Percentiles rank a stretch among this genome's conserved stretches.
Conservation (phyloP, 1,140 invertebrate genomes). For the Cherax quadricarinatus region DNA sequence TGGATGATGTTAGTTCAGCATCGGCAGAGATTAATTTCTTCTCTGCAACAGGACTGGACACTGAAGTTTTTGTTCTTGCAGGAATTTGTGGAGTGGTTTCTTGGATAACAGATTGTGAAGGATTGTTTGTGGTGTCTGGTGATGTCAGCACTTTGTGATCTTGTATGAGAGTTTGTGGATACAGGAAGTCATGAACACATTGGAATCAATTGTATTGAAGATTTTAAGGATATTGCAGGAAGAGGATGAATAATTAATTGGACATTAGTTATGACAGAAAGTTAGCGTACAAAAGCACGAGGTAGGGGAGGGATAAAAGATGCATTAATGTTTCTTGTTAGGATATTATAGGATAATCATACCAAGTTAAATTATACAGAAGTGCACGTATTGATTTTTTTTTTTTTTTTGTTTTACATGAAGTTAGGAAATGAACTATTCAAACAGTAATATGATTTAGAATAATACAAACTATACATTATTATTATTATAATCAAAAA, state of each 20-base stretch:
- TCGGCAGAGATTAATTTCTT: not conserved
- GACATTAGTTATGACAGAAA: conserved; percentile 48
- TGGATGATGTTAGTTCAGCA: not conserved
- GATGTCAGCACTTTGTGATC: not conserved
- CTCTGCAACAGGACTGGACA: conserved; percentile 1
- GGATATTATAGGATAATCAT: not conserved
- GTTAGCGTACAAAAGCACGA: conserved; percentile 66
- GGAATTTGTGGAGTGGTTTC: conserved; percentile 20
- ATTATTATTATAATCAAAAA: no score
- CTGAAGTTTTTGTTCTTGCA: conserved; percentile 24
- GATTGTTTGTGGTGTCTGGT: not conserved
- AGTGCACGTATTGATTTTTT: no score
- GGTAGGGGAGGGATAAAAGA: conserved; percentile 48
- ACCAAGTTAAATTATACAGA: not conserved
- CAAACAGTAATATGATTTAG: no score
- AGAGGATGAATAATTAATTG: not conserved
- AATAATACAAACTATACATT: no score
- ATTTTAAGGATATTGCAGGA: not conserved
- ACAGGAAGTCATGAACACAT: not conserved
- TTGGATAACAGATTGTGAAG: not conserved
- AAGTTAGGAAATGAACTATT: not conserved
- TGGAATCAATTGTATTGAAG: not conserved
- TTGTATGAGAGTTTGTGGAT: not conserved
- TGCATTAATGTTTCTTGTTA: conserved; percentile 47
- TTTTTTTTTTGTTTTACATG: not conserved